These are phyloP conservation scores for Hemichromis elongatus DNA, from an alignment of 2,113 vertebrate species.

Conservation along the genomic window DNA sequence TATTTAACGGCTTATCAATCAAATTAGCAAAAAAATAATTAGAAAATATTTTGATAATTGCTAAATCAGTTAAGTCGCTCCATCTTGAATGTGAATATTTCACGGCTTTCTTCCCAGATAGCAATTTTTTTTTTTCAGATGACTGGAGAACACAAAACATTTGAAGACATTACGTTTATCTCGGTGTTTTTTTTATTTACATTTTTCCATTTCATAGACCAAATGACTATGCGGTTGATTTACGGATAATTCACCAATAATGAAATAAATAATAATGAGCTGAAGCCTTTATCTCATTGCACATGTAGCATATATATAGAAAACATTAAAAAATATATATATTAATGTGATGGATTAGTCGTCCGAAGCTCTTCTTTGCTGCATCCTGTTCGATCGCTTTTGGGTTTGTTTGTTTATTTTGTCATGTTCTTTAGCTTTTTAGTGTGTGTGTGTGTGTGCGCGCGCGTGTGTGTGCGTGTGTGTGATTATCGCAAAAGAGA, in stretches of 20 bases:
- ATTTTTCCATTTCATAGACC: neutral
- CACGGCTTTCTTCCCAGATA: neutral
- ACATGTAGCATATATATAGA: neutral
- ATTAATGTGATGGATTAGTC: neutral
- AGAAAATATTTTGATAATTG: neutral
- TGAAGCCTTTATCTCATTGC: neutral
- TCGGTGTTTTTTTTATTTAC: neutral
- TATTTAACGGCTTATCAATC: neutral
- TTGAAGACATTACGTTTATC: neutral
- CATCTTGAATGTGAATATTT: neutral
- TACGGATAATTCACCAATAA: neutral
- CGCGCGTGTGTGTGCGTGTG: neutral
- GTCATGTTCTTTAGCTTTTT: neutral
- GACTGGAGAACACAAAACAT: neutral
- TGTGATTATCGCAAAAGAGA: neutral
- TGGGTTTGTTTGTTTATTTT: neutral
- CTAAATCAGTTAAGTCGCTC: neutral
- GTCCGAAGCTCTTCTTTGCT: neutral
- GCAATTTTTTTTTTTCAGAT: neutral
- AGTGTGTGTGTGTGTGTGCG: neutral
- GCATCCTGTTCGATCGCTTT: neutral
- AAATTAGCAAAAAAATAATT: neutral
- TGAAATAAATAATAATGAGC: neutral
- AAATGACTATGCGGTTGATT: neutral
- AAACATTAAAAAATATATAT: rapidly evolving